phyloP scores from a whole-genome alignment of 2,888 invertebrate species.

The Leptopilina myrica region DNA sequence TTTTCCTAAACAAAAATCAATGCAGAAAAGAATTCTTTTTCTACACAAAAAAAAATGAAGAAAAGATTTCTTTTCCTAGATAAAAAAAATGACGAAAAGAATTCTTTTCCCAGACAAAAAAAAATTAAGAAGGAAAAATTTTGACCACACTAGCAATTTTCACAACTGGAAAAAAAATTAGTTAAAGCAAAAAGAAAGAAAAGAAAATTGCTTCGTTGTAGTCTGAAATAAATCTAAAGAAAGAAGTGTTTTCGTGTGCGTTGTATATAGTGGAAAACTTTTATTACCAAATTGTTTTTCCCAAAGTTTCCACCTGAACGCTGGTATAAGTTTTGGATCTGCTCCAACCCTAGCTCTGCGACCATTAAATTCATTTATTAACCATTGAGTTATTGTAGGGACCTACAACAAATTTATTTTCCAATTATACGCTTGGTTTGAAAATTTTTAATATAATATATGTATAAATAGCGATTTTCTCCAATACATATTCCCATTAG shows the following conservation, averaged over 20 bases:
- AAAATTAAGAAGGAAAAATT: not conserved
- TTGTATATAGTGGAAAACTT: constrained; percentile 7
- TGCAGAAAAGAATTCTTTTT: no score
- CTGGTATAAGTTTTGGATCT: constrained; percentile 85
- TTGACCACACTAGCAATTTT: constrained; percentile 4
- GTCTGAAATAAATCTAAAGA: constrained; percentile 35
- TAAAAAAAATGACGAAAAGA: no score
- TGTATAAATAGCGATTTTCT: no score
- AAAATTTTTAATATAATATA: not conserved
- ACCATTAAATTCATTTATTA: constrained; percentile 76
- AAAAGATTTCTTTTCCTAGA: no score
- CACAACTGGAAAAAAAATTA: not conserved
- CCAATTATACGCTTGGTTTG: not conserved
- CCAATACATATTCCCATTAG: no score
- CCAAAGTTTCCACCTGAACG: constrained; percentile 83
- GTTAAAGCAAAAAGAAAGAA: not conserved
- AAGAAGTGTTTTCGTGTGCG: constrained; percentile 22
- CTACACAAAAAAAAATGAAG: no score
- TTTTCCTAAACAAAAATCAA: no score
- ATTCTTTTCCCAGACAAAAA: no score
- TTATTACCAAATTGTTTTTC: constrained; percentile 77
- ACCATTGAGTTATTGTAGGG: constrained; percentile 83
- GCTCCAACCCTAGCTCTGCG: constrained; percentile 82
- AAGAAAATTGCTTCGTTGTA: constrained; percentile 20
- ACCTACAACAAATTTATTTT: constrained; percentile 56